Evolutionary conservation across 2,888 invertebrate genomes (phyloP), one percentile per base, ranked within the genome.

Genomic region (Cephus nigrinus): DNA sequence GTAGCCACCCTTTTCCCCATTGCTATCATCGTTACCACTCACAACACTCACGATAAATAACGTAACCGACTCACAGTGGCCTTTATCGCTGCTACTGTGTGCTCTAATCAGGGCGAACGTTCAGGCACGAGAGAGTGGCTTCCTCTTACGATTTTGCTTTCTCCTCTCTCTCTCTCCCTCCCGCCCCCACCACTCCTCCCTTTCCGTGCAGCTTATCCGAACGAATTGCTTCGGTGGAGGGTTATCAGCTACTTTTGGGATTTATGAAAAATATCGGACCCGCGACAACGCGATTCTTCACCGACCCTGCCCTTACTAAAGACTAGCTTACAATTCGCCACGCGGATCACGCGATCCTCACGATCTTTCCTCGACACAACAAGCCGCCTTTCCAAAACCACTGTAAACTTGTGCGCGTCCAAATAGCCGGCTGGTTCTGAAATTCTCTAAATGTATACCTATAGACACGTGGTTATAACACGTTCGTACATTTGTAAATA

Each of bases 91-190:
- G 9, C 55, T 55, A 9, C 55, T 55, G 55, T 23, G 55, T 55
- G 55, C 55, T 23, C 55, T 55, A 55, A 55, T 55, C 55, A 55
- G 23, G 55, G 23, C 55, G 23, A 55, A 55, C 23, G 55, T 55
- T 55, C 23, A 23, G 84, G 84, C 84, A 87, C 84, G 87, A 88
- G 86, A 83, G 87, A 88, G 87, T 85, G 84, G 86, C 82, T 85
- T 85, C 86, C 83, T 79, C 80, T 76, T 81, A 79, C 80, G 84
- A 84, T 85, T 85, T 85, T 85, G 83, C 78, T 36, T 73, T 73
- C 34, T 73, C 68, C 73, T 55, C 15, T 71, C 72, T 32, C 35
- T 69, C 12, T 36, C 55, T 68, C 36, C 23, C 33, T 34, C 55
- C 80, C 82, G 34, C 12, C 55, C 75, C 3, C 78, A 33, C 74